A percentile compares a stretch with the other conserved stretches of the same genome.
These are phyloP conservation scores for Octodonta nipae DNA, from an alignment of 2,888 invertebrate genomes.

Conservation along the genomic window DNA sequence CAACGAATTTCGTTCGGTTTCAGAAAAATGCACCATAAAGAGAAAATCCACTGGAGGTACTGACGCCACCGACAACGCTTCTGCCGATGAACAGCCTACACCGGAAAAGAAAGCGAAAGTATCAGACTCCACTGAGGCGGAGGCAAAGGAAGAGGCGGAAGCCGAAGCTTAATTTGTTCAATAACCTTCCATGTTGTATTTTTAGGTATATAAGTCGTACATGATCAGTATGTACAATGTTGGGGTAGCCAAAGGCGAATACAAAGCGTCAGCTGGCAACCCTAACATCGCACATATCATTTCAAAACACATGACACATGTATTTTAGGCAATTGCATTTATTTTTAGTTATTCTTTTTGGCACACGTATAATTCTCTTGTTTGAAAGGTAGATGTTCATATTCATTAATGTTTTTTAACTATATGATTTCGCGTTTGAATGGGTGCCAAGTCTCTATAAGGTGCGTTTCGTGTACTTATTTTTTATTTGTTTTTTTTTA, in stretches of 20 bases:
- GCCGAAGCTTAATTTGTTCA: slow-evolving; percentile 39
- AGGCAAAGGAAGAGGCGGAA: slow-evolving; percentile 41
- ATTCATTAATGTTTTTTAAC: slow-evolving; percentile 12
- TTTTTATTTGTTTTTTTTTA: too few species aligned
- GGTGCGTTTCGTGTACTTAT: slow-evolving; percentile 30
- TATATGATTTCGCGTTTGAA: slow-evolving; percentile 10
- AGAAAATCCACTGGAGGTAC: slow-evolving; percentile 49
- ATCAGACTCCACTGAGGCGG: slow-evolving; percentile 45
- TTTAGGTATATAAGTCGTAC: too few species aligned
- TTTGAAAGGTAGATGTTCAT: slow-evolving; percentile 18
- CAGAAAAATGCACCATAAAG: slow-evolving; percentile 31
- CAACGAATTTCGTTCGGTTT: too few species aligned
- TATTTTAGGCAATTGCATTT: slow-evolving; percentile 27
- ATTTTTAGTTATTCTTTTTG: slow-evolving; percentile 21
- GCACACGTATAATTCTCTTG: too few species aligned
- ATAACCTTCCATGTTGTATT: slow-evolving; percentile 10
- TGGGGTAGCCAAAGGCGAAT: slow-evolving; percentile 18
- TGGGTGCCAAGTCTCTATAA: slow-evolving; percentile 23
- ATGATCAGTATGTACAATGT: slow-evolving; percentile 23
- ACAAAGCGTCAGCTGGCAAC: too few species aligned
- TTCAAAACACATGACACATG: slow-evolving; percentile 19
- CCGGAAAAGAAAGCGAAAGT: slow-evolving; percentile 64
- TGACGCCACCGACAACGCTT: slow-evolving; percentile 37
- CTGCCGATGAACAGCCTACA: slow-evolving; percentile 42
- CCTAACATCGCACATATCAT: slow-evolving; percentile 22